These are phyloP conservation scores for Trichopoda pennipes DNA, from an alignment of 2,888 invertebrate species.

Conservation along the genomic window DNA sequence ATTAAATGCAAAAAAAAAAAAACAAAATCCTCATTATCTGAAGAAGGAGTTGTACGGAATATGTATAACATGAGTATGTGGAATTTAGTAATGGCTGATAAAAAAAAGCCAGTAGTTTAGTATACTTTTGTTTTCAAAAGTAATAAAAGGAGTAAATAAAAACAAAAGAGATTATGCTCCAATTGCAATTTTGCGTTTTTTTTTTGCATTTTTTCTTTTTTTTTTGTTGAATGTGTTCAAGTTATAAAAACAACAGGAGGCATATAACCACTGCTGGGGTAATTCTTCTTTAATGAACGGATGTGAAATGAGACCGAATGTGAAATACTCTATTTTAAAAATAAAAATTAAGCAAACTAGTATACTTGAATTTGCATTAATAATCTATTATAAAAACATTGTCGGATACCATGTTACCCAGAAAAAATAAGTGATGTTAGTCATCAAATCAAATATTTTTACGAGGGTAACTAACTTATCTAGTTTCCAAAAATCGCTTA, in stretches of 20 bases:
- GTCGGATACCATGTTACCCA: no score
- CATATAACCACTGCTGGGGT: constrained; percentile 37
- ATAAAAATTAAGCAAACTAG: no score
- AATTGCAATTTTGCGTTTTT: constrained; percentile 55
- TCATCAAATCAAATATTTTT: no score
- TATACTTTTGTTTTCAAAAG: constrained; percentile 50
- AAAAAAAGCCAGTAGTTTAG: constrained; percentile 40
- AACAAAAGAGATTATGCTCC: constrained; percentile 53
- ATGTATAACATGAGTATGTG: constrained; percentile 12
- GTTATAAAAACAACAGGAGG: constrained; percentile 39
- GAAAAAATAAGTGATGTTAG: no score
- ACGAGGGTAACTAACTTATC: no score
- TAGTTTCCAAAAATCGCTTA: no score
- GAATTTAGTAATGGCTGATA: constrained; percentile 17
- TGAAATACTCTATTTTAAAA: background rate
- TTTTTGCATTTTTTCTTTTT: constrained; percentile 7
- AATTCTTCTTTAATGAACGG: background rate
- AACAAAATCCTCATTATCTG: constrained; percentile 57
- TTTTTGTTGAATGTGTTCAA: background rate
- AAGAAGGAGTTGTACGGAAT: constrained; percentile 30
- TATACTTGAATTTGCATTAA: no score
- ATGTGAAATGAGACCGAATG: background rate
- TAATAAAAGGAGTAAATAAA: constrained; percentile 16
- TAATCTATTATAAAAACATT: no score
- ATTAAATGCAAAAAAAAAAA: constrained; percentile 42